Base-by-base conservation (phyloP, 2,888 invertebrate genomes). In the Bursaphelenchus okinawaensis region DNA sequence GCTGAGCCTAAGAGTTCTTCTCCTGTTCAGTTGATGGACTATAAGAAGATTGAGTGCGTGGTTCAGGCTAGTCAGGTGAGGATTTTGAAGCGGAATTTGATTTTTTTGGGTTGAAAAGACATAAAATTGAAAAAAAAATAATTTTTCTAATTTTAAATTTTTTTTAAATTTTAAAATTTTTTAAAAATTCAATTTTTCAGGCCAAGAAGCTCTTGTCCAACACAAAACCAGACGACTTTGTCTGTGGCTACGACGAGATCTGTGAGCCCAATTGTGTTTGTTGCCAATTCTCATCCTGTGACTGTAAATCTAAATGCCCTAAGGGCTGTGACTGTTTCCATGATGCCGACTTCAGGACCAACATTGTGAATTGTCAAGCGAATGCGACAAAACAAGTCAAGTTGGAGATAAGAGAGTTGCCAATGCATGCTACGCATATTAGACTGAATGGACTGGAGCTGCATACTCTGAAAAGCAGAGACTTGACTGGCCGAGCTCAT, bases 261-360 rank as follows among this genome's bases (percentile, higher is more conserved):
- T 92, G 92, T 84, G 91, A 91, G 83, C 90, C 91, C 6, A 84
- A 90, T 70, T 92, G 92, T 83, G 90, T 91, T 81, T 92, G 92
- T 82, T 92, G 92, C 84, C 91, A 91, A 83, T 92, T 90, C 83
- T 91, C 91, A 80, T 90, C 90, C 31, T 92, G 92, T 83, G 92
- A 92, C 84, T 92, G 92, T 85, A 90, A 92, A 86, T 91, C 91
- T 89, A 90, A 90, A 59, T 92, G 92, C 81, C 92, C 92, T 24
- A 87, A 87, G 63, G 90, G 90, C 82, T 92, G 92, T 84, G 89
- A 90, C 63, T 92, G 92, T 84, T 92, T 90, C 85, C 90, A 91
- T 82, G 91, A 92, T 84, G 89, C 90, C 82, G 89, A 89, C 24
- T 91, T 91, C 90, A 88, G 89, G 54, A 90, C 71, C 19, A 81